These are phyloP conservation scores for Sandelia bainsii DNA, from an alignment of 2,797 vertebrate species.

Conservation along the genomic window DNA sequence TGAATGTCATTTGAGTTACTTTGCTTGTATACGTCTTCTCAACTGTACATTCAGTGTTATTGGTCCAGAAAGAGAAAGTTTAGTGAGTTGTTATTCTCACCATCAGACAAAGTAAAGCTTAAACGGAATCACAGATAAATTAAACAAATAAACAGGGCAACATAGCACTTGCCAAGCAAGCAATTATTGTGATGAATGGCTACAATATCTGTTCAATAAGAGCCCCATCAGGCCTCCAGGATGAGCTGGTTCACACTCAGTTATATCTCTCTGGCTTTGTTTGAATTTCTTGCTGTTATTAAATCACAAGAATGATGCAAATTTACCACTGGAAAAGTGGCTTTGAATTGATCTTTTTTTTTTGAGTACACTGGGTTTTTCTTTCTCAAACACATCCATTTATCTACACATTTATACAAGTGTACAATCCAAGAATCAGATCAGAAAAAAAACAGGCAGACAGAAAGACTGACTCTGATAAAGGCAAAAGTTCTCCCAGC, in stretches of 20 bases:
- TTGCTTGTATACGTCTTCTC: neutral
- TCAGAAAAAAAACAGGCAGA: neutral
- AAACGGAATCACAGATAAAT: conserved; percentile 42
- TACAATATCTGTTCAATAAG: conserved; percentile 50
- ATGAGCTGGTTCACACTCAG: conserved; percentile 40
- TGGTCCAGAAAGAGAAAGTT: conserved; percentile 1
- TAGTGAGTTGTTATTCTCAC: neutral
- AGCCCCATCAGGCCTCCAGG: conserved; percentile 13
- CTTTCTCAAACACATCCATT: conserved; percentile 16
- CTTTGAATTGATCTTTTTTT: conserved; percentile 47
- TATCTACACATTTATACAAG: conserved; percentile 22
- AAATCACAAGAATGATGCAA: conserved; percentile 27
- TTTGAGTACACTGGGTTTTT: conserved; percentile 39
- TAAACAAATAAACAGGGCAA: conserved; percentile 24
- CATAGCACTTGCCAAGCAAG: conserved; percentile 35
- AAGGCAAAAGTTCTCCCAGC: conserved; percentile 52
- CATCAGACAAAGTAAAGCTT: conserved; percentile 15
- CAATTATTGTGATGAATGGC: conserved; percentile 55
- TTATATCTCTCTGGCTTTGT: conserved; percentile 34
- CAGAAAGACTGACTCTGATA: conserved; percentile 45
- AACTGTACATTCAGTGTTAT: conserved; percentile 1
- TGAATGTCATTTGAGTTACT: neutral
- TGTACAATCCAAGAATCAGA: conserved; percentile 18
- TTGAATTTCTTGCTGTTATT: conserved; percentile 25
- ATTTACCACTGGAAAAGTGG: conserved; percentile 17